These are phyloP conservation scores for Sterrhoptilus dennistouni DNA, from an alignment of 2,113 vertebrate species.

Conservation along the genomic window DNA sequence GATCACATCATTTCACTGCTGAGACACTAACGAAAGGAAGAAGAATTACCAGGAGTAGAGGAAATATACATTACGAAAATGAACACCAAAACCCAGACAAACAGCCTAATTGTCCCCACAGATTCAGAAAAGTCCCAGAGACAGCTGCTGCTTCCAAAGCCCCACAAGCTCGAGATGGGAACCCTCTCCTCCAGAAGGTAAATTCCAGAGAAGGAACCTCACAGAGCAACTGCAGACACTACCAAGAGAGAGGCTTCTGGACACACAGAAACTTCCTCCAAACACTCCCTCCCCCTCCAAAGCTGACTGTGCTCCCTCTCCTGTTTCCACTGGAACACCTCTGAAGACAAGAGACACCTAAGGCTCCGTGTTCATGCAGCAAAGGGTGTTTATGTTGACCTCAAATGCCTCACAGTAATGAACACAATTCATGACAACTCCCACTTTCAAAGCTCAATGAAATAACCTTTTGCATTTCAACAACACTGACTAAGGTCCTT, in stretches of 20 bases:
- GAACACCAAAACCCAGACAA: not conserved
- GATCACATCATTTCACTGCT: not conserved
- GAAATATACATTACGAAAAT: not conserved
- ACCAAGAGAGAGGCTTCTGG: not conserved
- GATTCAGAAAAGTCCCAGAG: not conserved
- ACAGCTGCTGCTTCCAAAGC: not conserved
- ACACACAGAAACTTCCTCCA: not conserved
- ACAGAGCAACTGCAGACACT: not conserved
- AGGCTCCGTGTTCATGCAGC: fast-evolving
- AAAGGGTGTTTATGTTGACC: fast-evolving
- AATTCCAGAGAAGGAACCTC: not conserved
- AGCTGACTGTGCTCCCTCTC: not conserved
- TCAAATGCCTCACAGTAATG: not conserved
- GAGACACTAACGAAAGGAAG: not conserved
- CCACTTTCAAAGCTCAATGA: not conserved
- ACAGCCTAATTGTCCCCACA: not conserved
- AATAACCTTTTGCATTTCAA: not conserved
- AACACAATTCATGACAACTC: not conserved
- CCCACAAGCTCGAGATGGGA: not conserved
- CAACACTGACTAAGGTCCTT: not conserved
- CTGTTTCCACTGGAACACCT: not conserved
- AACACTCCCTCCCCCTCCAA: not conserved
- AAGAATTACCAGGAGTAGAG: not conserved
- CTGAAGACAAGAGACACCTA: not conserved
- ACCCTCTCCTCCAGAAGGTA: not conserved